Base-by-base conservation (phyloP, 2,113 vertebrate species). In the Camelus bactrianus region DNA sequence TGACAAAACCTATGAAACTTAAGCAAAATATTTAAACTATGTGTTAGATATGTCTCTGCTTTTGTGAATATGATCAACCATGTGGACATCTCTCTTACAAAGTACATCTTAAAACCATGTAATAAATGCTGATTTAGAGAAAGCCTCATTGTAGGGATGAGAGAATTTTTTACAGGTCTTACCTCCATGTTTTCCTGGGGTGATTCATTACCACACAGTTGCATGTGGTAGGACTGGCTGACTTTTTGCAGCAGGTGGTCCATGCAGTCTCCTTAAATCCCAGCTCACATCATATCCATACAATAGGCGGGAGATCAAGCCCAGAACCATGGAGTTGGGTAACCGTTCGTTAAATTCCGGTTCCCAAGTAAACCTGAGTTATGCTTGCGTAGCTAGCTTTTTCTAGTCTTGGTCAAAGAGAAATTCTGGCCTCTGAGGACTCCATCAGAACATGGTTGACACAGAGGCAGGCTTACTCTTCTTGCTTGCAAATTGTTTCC, bases 81-180 rank as follows among this genome's bases (percentile, higher is more conserved):
- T 28, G 22, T 92, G 52, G 46, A 10, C 54, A 20, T 73, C 20
- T 94, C 26, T 58, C 7, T 42, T 69, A 32, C 24, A 9, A 80
- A 81, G n/a, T 54, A 87, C 69, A 94, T n/a, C 4, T 56, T 76
- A 89, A 96, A 77, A 38, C 65, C n/a, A 62, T 32, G 79, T 69
- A 35, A 19, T 54, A 48, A 81, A 26, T 52, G 19, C 17, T 84
- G 91, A 75, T 70, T 76, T 58, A 70, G 42, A 93, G 11, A 42
- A 46, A n/a, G 6, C 2, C 19, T 32, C 2, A 0, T 72, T 67
- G 0, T 48, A 48, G 67, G 9, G 24, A 32, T 75, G 80, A 56
- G 52, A 83, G n/a, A 80, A 28, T 65, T 7, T 24, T 73, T 90
- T 60, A 1, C 6, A 22, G 3, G 6, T n/a, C 28, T 52, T 85